A percentile compares a stretch with the other conserved stretches of the same genome.
Evolutionary conservation across 2,113 vertebrate species (phyloP).

Genomic region (Corvus hawaiiensis): DNA sequence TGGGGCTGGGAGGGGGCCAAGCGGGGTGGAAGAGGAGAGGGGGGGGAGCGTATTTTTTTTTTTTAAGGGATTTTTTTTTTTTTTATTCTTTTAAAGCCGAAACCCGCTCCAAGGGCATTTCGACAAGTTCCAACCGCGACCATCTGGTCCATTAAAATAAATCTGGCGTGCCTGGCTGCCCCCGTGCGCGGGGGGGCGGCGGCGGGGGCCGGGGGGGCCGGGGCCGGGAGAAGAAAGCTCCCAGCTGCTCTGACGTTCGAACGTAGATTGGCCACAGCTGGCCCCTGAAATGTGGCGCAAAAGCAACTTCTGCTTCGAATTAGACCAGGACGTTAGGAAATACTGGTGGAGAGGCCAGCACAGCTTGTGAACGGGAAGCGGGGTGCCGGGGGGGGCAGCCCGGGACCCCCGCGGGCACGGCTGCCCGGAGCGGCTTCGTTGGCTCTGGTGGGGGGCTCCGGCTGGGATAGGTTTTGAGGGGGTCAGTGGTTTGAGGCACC

Average conservation of each 20-base stretch:
- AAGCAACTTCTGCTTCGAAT: conserved; percentile 66
- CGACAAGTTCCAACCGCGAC: too few species aligned
- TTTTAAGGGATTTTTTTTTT: too few species aligned
- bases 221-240: conserved; percentile 31
- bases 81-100: too few species aligned
- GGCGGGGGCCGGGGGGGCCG: too few species aligned
- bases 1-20: neutral
- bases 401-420: too few species aligned
- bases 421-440: too few species aligned
- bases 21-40: neutral
- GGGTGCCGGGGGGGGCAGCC: neutral
- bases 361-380: neutral
- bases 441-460: too few species aligned
- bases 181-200: too few species aligned
- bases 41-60: too few species aligned
- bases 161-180: too few species aligned
- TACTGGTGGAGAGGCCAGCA: conserved; percentile 46
- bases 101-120: too few species aligned
- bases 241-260: conserved; percentile 67
- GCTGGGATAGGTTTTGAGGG: neutral
- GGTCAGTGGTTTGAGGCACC: neutral
- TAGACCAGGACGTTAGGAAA: conserved; percentile 52
- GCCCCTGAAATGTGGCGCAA: conserved; percentile 60
- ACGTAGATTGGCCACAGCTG: conserved; percentile 66
- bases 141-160: too few species aligned